These are phyloP conservation scores for Drosophila chauvacae DNA, from an alignment of 1,140 invertebrate species.

Conservation along the genomic window DNA sequence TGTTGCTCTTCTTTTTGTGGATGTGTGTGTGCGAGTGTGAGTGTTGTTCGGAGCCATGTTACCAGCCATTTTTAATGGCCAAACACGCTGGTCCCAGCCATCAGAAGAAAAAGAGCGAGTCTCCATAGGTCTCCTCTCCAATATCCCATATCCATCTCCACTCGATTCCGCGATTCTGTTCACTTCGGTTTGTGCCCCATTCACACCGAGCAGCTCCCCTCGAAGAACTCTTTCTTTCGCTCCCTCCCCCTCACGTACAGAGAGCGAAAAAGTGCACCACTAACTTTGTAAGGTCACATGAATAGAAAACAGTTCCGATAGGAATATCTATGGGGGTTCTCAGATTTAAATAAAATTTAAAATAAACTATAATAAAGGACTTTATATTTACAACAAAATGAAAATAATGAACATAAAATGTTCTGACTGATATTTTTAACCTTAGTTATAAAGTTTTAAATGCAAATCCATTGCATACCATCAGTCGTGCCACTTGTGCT, in stretches of 20 bases:
- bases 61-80: conserved; percentile 80
- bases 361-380: too few species aligned
- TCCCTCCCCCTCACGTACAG: background rate
- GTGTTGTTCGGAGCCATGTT: conserved; percentile 74
- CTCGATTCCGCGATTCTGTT: conserved; percentile 11
- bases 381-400: too few species aligned
- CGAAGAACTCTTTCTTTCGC: conserved; percentile 6
- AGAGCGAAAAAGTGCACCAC: background rate
- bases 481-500: background rate
- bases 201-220: conserved; percentile 15
- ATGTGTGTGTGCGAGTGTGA: conserved; percentile 7
- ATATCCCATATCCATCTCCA: conserved; percentile 4
- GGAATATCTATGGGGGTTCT: too few species aligned
- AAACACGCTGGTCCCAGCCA: conserved; percentile 33
- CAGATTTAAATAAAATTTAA: too few species aligned
- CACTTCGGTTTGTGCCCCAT: conserved; percentile 30
- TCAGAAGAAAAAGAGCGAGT: conserved; percentile 19
- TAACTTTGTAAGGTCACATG: too few species aligned
- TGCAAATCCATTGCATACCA: conserved; percentile 1
- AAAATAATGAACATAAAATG: too few species aligned
- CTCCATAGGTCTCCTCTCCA: conserved; percentile 16
- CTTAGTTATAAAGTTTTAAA: background rate
- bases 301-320: too few species aligned
- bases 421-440: background rate
- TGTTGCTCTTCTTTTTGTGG: conserved; percentile 55